Conservation (phyloP, 53 echinoderm and acorn worm species). For the Astropecten irregularis region DNA sequence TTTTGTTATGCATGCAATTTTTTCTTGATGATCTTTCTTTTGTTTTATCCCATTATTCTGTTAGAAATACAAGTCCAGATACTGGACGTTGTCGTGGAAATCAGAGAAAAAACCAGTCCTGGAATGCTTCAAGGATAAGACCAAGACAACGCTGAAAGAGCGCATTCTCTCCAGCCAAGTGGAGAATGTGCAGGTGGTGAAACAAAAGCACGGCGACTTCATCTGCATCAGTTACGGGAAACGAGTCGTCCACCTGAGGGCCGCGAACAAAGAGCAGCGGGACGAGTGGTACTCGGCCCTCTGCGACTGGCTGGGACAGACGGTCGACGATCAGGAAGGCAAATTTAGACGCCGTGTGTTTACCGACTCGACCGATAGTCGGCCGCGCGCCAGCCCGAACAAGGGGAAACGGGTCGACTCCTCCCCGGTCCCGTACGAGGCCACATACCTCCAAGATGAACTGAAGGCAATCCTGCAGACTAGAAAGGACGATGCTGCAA, state of each 20-base stretch:
- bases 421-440: too few species aligned
- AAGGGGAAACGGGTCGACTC: too few species aligned
- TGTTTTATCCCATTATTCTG: not conserved
- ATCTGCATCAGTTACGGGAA: not conserved
- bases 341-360: too few species aligned
- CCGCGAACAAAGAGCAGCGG: not conserved
- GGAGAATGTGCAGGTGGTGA: not conserved
- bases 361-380: too few species aligned
- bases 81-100: not conserved
- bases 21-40: too few species aligned
- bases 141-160: not conserved
- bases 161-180: not conserved
- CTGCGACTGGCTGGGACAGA: not conserved
- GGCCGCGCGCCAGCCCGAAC: too few species aligned
- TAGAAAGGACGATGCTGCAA: too few species aligned
- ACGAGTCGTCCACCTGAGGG: not conserved
- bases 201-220: conserved; percentile 5
- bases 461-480: too few species aligned
- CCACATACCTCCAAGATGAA: too few species aligned
- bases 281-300: conserved; percentile 6
- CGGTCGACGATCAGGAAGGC: too few species aligned
- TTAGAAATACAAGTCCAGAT: not conserved
- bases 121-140: not conserved
- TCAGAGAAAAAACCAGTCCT: too few species aligned
- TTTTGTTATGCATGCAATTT: too few species aligned